A percentile compares a stretch with the other conserved stretches of the same genome.
Conservation (phyloP, 2,113 vertebrate genomes). For the Potamarius usumacintae region DNA sequence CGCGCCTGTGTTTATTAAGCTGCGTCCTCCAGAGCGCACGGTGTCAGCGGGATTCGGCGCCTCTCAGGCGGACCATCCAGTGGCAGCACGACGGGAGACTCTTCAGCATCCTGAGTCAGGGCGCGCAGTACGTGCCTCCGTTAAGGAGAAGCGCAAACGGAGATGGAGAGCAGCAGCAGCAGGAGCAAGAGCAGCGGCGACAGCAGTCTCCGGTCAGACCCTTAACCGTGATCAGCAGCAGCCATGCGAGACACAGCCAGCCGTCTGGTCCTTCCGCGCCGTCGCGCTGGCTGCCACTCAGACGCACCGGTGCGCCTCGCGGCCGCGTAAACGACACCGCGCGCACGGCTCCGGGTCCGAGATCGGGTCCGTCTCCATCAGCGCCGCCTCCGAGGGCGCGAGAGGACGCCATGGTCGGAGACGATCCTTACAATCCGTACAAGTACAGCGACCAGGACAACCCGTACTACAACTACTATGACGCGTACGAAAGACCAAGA, state of each 20-base stretch:
- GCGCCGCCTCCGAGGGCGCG: conserved; percentile 51
- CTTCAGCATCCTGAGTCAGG: conserved; percentile 88
- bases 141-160: conserved; percentile 74
- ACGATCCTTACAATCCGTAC: conserved; percentile 91
- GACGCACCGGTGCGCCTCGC: conserved; percentile 58
- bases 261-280: conserved; percentile 39
- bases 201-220: conserved; percentile 50
- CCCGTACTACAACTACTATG: conserved; percentile 93
- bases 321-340: conserved; percentile 55
- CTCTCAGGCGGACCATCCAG: conserved; percentile 83
- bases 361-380: not conserved
- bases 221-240: conserved; percentile 71
- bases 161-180: conserved; percentile 61
- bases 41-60: conserved; percentile 66
- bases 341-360: conserved; percentile 5
- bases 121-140: conserved; percentile 84
- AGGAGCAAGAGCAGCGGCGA: not conserved
- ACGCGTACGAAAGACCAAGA: conserved; percentile 86
- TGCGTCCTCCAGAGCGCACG: conserved; percentile 69
- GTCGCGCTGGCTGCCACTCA: conserved; percentile 56
- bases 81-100: conserved; percentile 93
- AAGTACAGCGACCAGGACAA: conserved; percentile 89
- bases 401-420: conserved; percentile 86
- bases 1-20: conserved; percentile 73
- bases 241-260: conserved; percentile 47